Conservation (phyloP, 2,888 invertebrate species). For the Drosophila limbata region DNA sequence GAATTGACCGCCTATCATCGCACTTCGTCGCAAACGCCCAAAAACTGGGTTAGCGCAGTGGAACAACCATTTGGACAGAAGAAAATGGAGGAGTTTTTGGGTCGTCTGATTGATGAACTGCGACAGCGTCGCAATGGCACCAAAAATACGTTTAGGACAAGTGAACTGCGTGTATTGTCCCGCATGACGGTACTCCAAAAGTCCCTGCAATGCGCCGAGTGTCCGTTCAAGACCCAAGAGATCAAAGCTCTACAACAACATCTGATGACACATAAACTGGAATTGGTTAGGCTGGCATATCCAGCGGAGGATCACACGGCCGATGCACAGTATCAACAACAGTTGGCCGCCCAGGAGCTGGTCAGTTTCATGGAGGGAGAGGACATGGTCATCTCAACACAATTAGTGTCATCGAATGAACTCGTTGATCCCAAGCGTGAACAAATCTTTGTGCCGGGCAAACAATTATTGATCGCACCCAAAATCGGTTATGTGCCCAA, state of each 20-base stretch:
- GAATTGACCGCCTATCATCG: conserved; percentile 1
- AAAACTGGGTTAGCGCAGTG: conserved; percentile 46
- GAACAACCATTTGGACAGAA: conserved; percentile 72
- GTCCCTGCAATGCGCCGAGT: conserved; percentile 88
- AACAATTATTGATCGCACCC: not conserved
- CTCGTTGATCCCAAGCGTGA: not conserved
- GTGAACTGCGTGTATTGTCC: conserved; percentile 88
- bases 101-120: conserved; percentile 66
- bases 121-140: conserved; percentile 56
- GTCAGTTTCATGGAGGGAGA: not conserved
- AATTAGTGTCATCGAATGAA: not conserved
- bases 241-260: conserved; percentile 88
- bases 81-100: conserved; percentile 59
- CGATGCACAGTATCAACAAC: not conserved
- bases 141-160: conserved; percentile 86
- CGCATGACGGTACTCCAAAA: conserved; percentile 87
- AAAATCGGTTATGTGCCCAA: conserved; percentile 86
- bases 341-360: not conserved
- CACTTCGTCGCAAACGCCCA: conserved; percentile 69
- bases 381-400: not conserved
- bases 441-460: conserved; percentile 14
- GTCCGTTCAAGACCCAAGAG: conserved; percentile 90
- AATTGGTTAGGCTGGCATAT: conserved; percentile 88
- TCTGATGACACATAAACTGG: conserved; percentile 43
- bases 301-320: conserved; percentile 45